Evolutionary conservation across 2,888 invertebrate genomes (phyloP).

Genomic region (Leptothorax acervorum): DNA sequence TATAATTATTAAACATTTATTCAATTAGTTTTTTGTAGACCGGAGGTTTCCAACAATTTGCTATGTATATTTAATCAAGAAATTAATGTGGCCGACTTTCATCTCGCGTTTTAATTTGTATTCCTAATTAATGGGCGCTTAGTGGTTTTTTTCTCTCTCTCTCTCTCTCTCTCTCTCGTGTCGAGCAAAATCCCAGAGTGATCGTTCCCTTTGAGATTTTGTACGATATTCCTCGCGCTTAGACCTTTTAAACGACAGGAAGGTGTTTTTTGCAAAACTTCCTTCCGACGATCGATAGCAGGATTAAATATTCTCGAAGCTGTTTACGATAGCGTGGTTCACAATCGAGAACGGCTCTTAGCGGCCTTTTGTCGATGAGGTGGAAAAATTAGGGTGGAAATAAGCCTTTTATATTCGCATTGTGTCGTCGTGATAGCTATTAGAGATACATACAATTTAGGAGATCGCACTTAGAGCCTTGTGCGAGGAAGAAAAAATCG

Average conservation of each 20-base stretch:
- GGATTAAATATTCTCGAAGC: constrained; percentile 75
- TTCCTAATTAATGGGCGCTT: constrained; percentile 48
- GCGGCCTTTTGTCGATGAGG: constrained; percentile 72
- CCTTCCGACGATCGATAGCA: constrained; percentile 56
- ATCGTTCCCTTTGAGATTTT: constrained; percentile 57
- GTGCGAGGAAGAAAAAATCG: neutral
- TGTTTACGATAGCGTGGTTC: constrained; percentile 69
- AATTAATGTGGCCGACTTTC: constrained; percentile 41
- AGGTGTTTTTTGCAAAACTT: constrained; percentile 59
- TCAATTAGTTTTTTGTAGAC: neutral
- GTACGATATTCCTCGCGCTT: constrained; percentile 46
- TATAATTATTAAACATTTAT: constrained; percentile 14
- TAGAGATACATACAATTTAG: constrained; percentile 71
- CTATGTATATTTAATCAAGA: constrained; percentile 32
- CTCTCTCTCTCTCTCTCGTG: neutral
- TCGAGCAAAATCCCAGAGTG: constrained; percentile 29
- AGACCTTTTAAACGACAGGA: constrained; percentile 54
- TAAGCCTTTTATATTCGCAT: constrained; percentile 76
- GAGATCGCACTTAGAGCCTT: constrained; percentile 51
- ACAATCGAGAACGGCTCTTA: constrained; percentile 72
- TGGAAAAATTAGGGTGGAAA: constrained; percentile 72
- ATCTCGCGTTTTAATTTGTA: constrained; percentile 45
- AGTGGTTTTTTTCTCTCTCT: neutral
- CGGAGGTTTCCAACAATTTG: constrained; percentile 8
- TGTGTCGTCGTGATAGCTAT: constrained; percentile 57